phyloP scores from a whole-genome alignment of 2,888 invertebrate genomes.

The Leistus spinibarbis region DNA sequence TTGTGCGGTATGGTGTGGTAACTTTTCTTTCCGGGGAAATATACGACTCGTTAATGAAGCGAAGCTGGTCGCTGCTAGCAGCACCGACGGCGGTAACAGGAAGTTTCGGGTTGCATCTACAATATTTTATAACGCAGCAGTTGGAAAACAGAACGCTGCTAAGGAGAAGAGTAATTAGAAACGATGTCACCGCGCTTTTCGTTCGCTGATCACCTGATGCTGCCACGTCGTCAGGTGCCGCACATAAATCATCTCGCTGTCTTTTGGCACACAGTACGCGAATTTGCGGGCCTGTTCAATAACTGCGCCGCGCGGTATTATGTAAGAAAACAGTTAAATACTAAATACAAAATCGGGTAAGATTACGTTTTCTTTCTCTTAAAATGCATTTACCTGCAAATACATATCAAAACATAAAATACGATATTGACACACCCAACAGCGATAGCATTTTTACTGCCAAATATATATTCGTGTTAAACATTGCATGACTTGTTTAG shows the following conservation, averaged over 20 bases:
- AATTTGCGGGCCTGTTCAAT: neutral
- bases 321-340: too few relatives aligned
- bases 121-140: constrained; percentile 16
- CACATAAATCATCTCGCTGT: constrained; percentile 10
- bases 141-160: constrained; percentile 31
- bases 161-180: constrained; percentile 38
- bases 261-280: neutral
- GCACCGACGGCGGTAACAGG: neutral
- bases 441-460: neutral
- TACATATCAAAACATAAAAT: neutral
- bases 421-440: neutral
- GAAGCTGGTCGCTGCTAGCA: constrained; percentile 18
- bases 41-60: constrained; percentile 30
- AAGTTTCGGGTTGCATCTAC: neutral
- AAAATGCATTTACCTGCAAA: neutral
- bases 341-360: too few relatives aligned
- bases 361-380: too few relatives aligned
- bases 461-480: neutral
- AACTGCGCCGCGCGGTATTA: neutral
- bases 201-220: constrained; percentile 13
- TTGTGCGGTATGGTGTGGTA: neutral
- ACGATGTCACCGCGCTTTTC: constrained; percentile 20
- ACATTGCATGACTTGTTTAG: neutral
- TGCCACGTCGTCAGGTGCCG: constrained; percentile 16
- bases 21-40: neutral